phyloP scores from a whole-genome alignment of 2,888 invertebrate species.

The Dromius quadrimaculatus region DNA sequence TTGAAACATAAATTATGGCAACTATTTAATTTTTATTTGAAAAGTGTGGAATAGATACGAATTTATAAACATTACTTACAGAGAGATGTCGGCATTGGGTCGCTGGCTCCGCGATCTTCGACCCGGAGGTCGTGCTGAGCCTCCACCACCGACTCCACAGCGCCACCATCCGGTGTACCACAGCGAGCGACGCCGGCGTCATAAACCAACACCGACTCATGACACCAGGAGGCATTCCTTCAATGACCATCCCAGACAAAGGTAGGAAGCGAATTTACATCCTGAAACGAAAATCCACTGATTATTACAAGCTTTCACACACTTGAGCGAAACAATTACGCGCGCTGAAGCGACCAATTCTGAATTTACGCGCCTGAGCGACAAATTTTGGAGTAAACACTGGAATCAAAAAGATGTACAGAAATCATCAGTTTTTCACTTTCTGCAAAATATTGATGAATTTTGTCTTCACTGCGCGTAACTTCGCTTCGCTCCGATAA shows the following conservation, averaged over 20 bases:
- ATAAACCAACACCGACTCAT: constrained; percentile 14
- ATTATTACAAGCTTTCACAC: no score
- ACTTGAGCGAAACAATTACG: no score
- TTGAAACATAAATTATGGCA: no score
- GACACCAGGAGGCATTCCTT: constrained; percentile 58
- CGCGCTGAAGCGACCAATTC: no score
- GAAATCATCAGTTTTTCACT: no score
- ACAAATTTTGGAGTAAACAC: no score
- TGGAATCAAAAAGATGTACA: no score
- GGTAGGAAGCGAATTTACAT: constrained; percentile 16
- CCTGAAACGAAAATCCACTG: neutral
- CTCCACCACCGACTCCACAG: constrained; percentile 20
- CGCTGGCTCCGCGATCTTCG: constrained; percentile 58
- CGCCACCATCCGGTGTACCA: constrained; percentile 55
- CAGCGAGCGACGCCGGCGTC: constrained; percentile 55
- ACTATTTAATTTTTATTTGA: no score
- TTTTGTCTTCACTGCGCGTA: no score
- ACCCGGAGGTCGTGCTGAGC: constrained; percentile 45
- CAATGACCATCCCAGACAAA: constrained; percentile 55
- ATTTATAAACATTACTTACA: neutral
- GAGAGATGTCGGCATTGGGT: constrained; percentile 45
- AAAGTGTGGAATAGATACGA: neutral
- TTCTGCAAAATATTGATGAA: no score
- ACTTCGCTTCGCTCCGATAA: no score
- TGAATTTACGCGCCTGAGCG: no score